Percentiles rank a stretch among this genome's conserved stretches.
Evolutionary conservation across 2,888 invertebrate species (phyloP).

Genomic region (Catocala sponsa): DNA sequence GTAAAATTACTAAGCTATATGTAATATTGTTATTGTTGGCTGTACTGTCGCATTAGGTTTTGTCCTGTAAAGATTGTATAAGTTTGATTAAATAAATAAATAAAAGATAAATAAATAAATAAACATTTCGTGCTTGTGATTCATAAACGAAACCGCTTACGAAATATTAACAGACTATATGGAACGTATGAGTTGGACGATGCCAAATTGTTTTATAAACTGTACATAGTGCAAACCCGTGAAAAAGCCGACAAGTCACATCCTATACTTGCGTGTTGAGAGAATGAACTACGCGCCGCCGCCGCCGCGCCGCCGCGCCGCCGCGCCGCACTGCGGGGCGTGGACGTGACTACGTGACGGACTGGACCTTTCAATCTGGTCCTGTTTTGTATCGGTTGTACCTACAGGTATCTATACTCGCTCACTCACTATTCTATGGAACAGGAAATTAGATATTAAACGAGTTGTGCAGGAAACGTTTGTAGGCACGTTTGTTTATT

Average conservation of each 20-base stretch:
- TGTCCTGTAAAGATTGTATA: no score
- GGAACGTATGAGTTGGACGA: not conserved
- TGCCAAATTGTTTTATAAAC: not conserved
- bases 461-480: not conserved
- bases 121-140: no score
- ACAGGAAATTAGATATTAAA: no score
- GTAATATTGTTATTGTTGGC: no score
- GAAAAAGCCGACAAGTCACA: not conserved
- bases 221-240: not conserved
- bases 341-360: not conserved
- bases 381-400: not conserved
- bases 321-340: not conserved
- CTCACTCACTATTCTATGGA: no score
- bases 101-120: no score
- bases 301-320: no score
- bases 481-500: slow-evolving; percentile 2
- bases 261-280: not conserved
- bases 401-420: not conserved
- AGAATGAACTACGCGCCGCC: not conserved
- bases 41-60: no score
- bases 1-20: no score
- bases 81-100: no score
- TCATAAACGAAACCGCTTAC: no score
- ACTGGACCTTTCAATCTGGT: slow-evolving; percentile 2
- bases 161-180: not conserved